Evolutionary conservation across 1,140 invertebrate species (phyloP).

Genomic region (Drosophila littoralis): DNA sequence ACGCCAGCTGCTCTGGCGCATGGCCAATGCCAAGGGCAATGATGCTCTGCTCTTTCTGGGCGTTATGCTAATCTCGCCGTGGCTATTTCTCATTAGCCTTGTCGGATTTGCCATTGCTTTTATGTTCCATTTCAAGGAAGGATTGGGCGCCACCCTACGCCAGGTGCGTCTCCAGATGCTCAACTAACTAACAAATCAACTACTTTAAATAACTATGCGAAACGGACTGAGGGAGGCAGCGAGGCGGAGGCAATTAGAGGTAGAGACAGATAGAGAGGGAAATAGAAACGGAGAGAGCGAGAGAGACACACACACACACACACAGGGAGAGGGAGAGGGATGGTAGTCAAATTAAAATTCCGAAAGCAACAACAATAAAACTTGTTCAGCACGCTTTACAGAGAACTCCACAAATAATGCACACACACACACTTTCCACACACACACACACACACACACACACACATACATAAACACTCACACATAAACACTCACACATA

Average conservation of each 20-base stretch:
- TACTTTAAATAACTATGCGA: not conserved
- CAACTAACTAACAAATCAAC: not conserved
- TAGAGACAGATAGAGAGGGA: not conserved
- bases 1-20: conserved; percentile 61
- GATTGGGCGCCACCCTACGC: not conserved
- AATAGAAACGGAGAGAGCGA: not conserved
- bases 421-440: conserved; percentile 6
- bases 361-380: conserved; percentile 11
- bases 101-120: conserved; percentile 50
- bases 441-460: conserved; percentile 2
- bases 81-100: conserved; percentile 59
- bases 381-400: conserved; percentile 21
- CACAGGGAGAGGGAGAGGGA: not conserved
- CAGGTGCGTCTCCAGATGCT: conserved; percentile 27
- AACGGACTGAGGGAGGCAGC: not conserved
- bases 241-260: too few relatives aligned
- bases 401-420: not conserved
- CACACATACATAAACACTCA: not conserved
- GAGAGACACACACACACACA: not conserved
- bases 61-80: conserved; percentile 54
- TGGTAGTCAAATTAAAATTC: conserved; percentile 25
- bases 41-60: conserved; percentile 55
- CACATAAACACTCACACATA: conserved; percentile 2
- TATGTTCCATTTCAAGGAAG: conserved; percentile 15
- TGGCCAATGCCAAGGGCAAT: conserved; percentile 60